A percentile compares a stretch with the other conserved stretches of the same genome.
phyloP scores from a whole-genome alignment of 2,113 vertebrate species.

The Willisornis vidua region DNA sequence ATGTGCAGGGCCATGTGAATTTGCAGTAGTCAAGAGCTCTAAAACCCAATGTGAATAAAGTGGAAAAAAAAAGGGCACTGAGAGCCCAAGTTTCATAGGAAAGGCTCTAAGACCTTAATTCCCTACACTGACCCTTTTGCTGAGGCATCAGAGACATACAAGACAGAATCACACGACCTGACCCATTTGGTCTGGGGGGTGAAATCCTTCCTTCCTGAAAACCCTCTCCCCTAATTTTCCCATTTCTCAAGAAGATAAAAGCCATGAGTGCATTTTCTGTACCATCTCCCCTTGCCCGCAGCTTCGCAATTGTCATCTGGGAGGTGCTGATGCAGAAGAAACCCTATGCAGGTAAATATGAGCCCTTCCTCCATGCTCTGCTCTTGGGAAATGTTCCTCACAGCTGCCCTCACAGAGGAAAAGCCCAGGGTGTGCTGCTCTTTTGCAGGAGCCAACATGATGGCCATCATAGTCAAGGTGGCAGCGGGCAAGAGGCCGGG shows the following conservation, averaged over 20 bases:
- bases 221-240: background rate
- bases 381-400: fast-evolving
- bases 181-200: background rate
- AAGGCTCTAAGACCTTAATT: background rate
- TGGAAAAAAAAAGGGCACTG: background rate
- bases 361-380: background rate
- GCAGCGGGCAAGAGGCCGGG: conserved; percentile 79
- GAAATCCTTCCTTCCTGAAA: background rate
- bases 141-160: background rate
- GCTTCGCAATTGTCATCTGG: conserved; percentile 88
- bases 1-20: background rate
- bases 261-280: background rate
- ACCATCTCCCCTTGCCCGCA: conserved; percentile 25
- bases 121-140: background rate
- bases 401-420: background rate
- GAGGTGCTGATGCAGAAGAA: conserved; percentile 89
- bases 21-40: background rate
- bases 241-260: background rate
- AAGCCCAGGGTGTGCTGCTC: fast-evolving
- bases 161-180: background rate
- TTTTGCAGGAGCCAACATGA: conserved; percentile 79
- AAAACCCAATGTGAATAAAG: background rate
- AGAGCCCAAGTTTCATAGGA: background rate
- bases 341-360: conserved; percentile 78
- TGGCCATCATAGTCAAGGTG: conserved; percentile 79